These are phyloP conservation scores for Drosophila lowei DNA, from an alignment of 1,140 invertebrate species.

Conservation along the genomic window DNA sequence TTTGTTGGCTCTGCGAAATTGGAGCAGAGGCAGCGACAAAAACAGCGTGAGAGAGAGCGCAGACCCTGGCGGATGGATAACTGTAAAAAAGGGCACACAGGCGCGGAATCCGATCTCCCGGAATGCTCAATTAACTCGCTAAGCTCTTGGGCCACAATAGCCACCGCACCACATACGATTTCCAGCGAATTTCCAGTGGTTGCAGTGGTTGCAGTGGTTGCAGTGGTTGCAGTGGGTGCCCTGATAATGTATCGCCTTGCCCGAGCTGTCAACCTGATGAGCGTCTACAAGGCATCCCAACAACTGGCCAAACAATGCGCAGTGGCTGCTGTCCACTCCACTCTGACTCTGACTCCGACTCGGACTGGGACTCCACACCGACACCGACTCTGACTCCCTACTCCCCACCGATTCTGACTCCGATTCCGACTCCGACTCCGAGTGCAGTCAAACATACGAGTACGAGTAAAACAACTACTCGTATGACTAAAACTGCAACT, in stretches of 20 bases:
- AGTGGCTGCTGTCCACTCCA: constrained; percentile 19
- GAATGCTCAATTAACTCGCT: constrained; percentile 76
- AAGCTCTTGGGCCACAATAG: constrained; percentile 31
- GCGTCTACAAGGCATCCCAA: constrained; percentile 68
- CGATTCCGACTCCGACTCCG: background rate
- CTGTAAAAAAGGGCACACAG: constrained; percentile 41
- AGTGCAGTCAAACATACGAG: too few relatives aligned
- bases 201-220: constrained; percentile 33
- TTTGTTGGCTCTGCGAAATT: constrained; percentile 57
- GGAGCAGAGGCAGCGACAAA: constrained; percentile 12
- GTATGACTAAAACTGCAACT: constrained; percentile 15
- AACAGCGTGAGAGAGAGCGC: background rate
- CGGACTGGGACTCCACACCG: background rate
- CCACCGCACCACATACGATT: too few relatives aligned
- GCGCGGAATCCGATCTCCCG: constrained; percentile 69
- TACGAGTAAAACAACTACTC: constrained; percentile 11
- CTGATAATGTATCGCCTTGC: constrained; percentile 69
- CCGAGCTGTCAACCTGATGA: constrained; percentile 73
- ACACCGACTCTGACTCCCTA: background rate
- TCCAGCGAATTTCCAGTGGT: constrained; percentile 22
- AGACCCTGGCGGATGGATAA: background rate
- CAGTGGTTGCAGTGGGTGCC: constrained; percentile 45
- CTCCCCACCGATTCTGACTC: background rate
- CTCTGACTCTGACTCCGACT: constrained; percentile 1
- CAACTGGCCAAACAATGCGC: constrained; percentile 33